Evolutionary conservation across 2,113 vertebrate genomes (phyloP).

Genomic region (Aptenodytes forsteri): DNA sequence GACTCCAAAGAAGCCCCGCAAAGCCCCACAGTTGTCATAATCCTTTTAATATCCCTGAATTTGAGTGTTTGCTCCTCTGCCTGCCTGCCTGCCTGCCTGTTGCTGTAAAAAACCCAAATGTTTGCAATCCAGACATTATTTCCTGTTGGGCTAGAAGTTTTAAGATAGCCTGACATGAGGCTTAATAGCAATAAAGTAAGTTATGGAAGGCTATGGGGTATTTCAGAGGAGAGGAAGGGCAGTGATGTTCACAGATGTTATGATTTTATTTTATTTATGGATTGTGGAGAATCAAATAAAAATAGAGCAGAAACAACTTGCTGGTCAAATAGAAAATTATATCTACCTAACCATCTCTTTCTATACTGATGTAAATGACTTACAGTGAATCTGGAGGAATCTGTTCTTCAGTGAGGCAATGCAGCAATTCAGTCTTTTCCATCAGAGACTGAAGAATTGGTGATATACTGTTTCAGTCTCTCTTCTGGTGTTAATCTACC

Average conservation of each 20-base stretch:
- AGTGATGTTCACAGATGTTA: slow-evolving; percentile 20
- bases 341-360: background rate
- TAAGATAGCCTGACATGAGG: background rate
- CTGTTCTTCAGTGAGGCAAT: background rate
- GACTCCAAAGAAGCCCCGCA: background rate
- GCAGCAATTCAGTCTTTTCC: background rate
- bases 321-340: background rate
- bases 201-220: background rate
- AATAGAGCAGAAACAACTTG: background rate
- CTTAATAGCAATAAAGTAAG: background rate
- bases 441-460: background rate
- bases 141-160: background rate
- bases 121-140: slow-evolving; percentile 17
- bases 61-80: background rate
- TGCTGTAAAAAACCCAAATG: background rate
- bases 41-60: background rate
- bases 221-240: background rate
- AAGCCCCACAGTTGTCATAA: background rate
- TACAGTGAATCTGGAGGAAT: background rate
- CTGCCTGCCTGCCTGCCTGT: background rate
- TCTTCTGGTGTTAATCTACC: background rate
- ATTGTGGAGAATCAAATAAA: background rate
- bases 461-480: background rate
- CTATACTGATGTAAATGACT: background rate
- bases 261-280: background rate